Evolutionary conservation across 2,888 invertebrate species (phyloP).

Genomic region (Ophioninae sp.): DNA sequence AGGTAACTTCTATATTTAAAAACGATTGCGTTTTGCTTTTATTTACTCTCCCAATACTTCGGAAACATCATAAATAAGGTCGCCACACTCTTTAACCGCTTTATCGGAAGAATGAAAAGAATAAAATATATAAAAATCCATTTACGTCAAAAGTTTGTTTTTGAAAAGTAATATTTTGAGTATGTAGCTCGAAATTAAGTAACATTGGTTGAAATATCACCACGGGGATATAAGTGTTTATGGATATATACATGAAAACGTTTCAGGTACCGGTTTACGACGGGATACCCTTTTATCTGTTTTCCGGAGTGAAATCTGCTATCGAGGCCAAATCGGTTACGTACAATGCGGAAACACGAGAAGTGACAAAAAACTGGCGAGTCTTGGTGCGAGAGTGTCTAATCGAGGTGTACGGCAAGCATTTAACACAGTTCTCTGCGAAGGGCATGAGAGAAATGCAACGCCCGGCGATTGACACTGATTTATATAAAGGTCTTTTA

Average conservation of each 20-base stretch:
- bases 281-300: conserved; percentile 21
- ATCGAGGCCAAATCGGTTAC: not conserved
- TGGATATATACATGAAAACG: conserved; percentile 1
- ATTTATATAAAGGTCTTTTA: conserved; percentile 17
- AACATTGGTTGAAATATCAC: not conserved
- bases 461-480: conserved; percentile 21
- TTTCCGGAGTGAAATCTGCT: conserved; percentile 3
- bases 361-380: conserved; percentile 1
- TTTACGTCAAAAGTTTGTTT: not conserved
- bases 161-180: not conserved
- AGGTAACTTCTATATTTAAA: conserved; percentile 17
- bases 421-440: conserved; percentile 9
- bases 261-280: conserved; percentile 27
- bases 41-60: not conserved
- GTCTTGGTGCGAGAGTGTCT: conserved; percentile 15
- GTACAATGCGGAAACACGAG: not conserved
- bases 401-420: conserved; percentile 5
- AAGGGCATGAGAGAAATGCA: conserved; percentile 12
- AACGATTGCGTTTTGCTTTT: not conserved
- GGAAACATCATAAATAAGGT: not conserved
- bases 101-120: too few species aligned
- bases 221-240: not conserved
- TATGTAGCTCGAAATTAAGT: not conserved
- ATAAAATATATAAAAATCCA: not conserved
- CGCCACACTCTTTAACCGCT: too few species aligned